Evolutionary conservation across 2,888 invertebrate genomes (phyloP).

Genomic region (Dasypolia templi): DNA sequence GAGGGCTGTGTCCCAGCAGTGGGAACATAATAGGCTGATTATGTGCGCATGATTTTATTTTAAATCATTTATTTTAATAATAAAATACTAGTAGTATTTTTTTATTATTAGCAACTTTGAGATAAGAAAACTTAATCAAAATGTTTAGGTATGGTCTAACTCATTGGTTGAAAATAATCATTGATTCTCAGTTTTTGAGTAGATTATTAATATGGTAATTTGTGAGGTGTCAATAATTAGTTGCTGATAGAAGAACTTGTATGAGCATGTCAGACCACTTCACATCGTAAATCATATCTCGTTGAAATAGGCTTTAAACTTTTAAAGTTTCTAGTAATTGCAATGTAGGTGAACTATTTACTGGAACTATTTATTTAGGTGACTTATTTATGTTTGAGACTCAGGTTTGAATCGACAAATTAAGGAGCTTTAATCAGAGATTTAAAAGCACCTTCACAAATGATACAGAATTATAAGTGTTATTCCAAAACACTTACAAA

Average conservation of each 20-base stretch:
- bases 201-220: slow-evolving; percentile 41
- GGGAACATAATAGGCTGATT: no score
- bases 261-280: slow-evolving; percentile 18
- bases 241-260: slow-evolving; percentile 21
- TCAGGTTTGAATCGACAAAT: no score
- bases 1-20: no score
- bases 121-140: slow-evolving; percentile 54
- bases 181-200: slow-evolving; percentile 32
- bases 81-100: slow-evolving; percentile 18
- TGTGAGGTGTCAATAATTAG: slow-evolving; percentile 15
- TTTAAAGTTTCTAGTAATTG: no score
- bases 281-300: slow-evolving; percentile 28
- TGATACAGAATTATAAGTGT: no score
- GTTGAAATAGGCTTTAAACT: slow-evolving; percentile 1
- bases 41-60: slow-evolving; percentile 35
- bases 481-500: no score
- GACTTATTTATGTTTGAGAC: no score
- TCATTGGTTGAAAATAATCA: slow-evolving; percentile 49
- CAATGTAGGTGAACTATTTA: no score
- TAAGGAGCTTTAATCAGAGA: no score
- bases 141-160: slow-evolving; percentile 37
- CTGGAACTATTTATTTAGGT: no score
- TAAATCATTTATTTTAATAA: slow-evolving; percentile 33
- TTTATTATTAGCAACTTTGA: slow-evolving; percentile 12
- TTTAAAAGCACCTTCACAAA: no score